Percentiles rank a stretch among this genome's conserved stretches.
These are phyloP conservation scores for Tachina fera DNA, from an alignment of 2,888 invertebrate genomes.

Conservation along the genomic window DNA sequence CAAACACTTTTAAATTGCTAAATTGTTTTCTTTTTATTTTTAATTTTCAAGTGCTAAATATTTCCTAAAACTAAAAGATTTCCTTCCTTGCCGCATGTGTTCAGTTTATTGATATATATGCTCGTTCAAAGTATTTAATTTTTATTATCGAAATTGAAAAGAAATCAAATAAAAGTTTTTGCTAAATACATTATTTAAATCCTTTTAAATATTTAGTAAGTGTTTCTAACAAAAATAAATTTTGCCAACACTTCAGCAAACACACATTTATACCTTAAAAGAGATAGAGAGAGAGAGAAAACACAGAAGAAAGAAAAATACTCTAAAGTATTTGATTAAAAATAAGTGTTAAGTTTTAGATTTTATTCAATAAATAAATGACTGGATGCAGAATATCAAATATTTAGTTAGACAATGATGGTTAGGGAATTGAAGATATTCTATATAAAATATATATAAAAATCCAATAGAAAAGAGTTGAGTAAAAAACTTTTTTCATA, in stretches of 20 bases:
- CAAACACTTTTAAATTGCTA: no score
- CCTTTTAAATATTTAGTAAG: conserved; percentile 39
- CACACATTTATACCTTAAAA: not conserved
- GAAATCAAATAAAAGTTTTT: not conserved
- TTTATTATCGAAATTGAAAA: conserved; percentile 20
- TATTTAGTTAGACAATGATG: not conserved
- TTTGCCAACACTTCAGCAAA: conserved; percentile 31
- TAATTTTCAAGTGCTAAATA: no score
- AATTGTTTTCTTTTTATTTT: no score
- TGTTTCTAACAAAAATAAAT: conserved; percentile 6
- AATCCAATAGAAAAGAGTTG: no score
- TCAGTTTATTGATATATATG: not conserved
- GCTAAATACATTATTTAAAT: conserved; percentile 37
- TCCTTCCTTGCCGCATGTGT: not conserved
- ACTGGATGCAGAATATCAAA: not conserved
- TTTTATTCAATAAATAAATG: not conserved
- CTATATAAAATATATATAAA: no score
- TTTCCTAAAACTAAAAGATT: not conserved
- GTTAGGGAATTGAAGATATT: not conserved
- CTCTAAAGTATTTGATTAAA: conserved; percentile 7
- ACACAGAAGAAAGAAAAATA: not conserved
- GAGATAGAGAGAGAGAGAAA: no score
- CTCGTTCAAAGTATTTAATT: not conserved
- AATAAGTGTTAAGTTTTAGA: conserved; percentile 7
- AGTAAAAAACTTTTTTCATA: no score